Conservation (phyloP, 2,113 vertebrate species). For the Sardina pilchardus region DNA sequence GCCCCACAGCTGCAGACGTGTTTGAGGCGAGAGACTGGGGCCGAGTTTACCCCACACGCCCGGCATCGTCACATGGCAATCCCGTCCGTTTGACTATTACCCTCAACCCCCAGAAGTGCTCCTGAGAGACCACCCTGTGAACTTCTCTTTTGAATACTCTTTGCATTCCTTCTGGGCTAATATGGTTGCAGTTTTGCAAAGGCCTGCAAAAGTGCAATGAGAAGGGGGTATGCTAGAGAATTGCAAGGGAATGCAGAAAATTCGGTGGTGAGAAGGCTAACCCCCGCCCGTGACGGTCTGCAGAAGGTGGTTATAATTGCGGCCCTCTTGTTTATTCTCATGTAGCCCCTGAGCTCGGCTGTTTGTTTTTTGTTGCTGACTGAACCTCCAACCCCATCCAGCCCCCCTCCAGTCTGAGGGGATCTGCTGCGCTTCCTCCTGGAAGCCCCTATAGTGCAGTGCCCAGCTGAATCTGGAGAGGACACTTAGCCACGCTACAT, state of each 20-base stretch:
- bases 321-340: background rate
- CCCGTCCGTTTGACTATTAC: background rate
- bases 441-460: background rate
- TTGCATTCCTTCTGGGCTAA: background rate
- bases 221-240: background rate
- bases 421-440: background rate
- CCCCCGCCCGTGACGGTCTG: background rate
- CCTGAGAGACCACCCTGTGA: background rate
- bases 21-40: background rate
- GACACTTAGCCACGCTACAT: background rate
- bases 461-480: background rate
- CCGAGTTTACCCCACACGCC: background rate
- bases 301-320: background rate
- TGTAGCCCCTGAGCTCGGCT: background rate
- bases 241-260: background rate
- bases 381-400: background rate
- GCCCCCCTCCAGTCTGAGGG: background rate
- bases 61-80: background rate
- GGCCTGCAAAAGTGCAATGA: background rate
- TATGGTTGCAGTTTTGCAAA: background rate
- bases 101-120: background rate
- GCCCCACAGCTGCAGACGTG: slow-evolving; percentile 23
- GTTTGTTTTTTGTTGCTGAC: background rate
- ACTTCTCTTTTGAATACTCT: background rate
- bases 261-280: background rate